Percentiles rank a stretch among this genome's conserved stretches.
Evolutionary conservation across 2,797 vertebrate species (phyloP).

Genomic region (Podarcis siculus): DNA sequence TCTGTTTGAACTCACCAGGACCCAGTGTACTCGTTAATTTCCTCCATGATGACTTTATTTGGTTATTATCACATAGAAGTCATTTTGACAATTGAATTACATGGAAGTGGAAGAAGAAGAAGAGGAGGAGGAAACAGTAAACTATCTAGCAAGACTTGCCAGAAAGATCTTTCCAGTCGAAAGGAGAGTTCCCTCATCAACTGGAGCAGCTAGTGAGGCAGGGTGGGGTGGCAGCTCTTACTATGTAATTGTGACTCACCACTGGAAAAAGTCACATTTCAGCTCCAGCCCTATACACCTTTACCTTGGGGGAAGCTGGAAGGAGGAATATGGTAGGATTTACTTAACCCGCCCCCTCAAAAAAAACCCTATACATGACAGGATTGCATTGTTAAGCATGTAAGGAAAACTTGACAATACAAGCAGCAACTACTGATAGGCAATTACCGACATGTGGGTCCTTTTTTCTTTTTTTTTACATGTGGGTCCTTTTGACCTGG

Average conservation of each 20-base stretch:
- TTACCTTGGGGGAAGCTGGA: no score
- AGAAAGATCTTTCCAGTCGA: background rate
- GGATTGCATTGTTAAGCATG: background rate
- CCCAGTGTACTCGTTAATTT: no score
- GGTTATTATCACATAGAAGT: no score
- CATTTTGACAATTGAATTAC: no score
- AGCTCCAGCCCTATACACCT: background rate
- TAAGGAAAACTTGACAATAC: background rate
- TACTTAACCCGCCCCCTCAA: no score
- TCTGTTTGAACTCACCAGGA: background rate
- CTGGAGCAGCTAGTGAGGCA: no score
- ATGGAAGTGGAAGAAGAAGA: background rate
- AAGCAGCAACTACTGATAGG: no score
- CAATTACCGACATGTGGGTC: no score
- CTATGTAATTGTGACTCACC: background rate
- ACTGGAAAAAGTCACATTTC: background rate
- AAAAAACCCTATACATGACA: background rate
- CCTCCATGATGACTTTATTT: background rate
- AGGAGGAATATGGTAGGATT: background rate
- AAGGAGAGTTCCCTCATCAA: background rate
- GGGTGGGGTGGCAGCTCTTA: no score
- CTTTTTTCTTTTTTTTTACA: no score
- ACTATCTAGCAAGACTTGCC: background rate
- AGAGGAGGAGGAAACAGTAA: no score
- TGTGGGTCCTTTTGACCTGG: no score